phyloP scores from a whole-genome alignment of 2,113 vertebrate genomes.

The Prunella himalayana region DNA sequence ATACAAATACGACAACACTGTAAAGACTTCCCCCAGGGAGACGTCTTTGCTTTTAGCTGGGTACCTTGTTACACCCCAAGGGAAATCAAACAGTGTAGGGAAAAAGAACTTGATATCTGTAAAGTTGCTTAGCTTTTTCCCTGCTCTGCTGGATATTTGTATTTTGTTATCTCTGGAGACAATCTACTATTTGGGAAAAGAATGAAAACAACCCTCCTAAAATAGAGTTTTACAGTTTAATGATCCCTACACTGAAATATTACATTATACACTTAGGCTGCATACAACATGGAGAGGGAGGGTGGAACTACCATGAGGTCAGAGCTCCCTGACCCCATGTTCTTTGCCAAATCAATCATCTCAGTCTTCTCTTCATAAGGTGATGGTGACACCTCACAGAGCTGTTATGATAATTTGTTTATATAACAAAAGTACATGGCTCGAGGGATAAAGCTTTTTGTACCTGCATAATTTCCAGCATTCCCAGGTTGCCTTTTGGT shows the following conservation, averaged over 20 bases:
- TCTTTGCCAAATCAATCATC: background rate
- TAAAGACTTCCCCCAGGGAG: background rate
- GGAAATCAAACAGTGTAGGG: background rate
- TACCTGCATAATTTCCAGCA: constrained; percentile 3
- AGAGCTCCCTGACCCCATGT: background rate
- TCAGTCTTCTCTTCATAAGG: background rate
- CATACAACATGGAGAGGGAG: background rate
- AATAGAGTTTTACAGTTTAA: background rate
- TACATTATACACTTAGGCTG: background rate
- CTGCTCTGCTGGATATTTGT: background rate
- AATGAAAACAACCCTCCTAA: constrained; percentile 10
- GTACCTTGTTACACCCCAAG: background rate
- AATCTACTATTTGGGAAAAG: background rate
- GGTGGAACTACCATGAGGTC: background rate
- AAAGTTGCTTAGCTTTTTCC: background rate
- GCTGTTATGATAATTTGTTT: background rate
- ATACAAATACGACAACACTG: background rate
- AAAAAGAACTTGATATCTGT: background rate
- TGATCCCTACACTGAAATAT: background rate
- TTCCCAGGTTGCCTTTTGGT: constrained; percentile 20
- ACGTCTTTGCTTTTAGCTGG: background rate
- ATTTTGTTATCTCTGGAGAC: background rate
- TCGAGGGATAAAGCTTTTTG: background rate
- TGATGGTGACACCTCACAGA: background rate
- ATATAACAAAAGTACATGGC: background rate